Evolutionary conservation across 2,888 invertebrate species (phyloP).

Genomic region (Cephus rjabovi): DNA sequence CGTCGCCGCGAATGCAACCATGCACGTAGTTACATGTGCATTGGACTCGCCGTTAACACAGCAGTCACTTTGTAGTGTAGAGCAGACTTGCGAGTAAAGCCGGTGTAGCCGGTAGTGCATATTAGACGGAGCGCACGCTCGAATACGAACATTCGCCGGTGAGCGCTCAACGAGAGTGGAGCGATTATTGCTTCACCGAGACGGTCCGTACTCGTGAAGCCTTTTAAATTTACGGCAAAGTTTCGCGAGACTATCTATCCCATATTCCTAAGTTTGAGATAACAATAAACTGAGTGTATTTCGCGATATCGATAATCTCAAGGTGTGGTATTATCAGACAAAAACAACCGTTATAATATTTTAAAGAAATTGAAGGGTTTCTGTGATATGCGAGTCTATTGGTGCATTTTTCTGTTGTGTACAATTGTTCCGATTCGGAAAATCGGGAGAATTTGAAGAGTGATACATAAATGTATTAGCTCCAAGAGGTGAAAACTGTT

Average conservation of each 20-base stretch:
- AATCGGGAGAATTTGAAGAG: neutral
- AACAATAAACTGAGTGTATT: neutral
- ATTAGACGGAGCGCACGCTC: conserved; percentile 51
- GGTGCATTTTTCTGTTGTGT: neutral
- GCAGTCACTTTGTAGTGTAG: conserved; percentile 47
- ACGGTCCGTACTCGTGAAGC: neutral
- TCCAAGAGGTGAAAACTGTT: neutral
- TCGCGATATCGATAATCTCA: neutral
- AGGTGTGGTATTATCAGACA: neutral
- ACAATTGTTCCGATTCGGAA: neutral
- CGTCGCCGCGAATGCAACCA: neutral
- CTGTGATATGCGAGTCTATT: neutral
- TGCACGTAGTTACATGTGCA: neutral
- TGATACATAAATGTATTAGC: neutral
- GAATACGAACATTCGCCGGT: conserved; percentile 56
- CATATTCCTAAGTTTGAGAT: neutral
- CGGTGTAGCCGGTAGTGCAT: conserved; percentile 46
- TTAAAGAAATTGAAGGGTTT: neutral
- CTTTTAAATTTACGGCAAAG: neutral
- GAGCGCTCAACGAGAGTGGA: conserved; percentile 54
- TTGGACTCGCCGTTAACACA: conserved; percentile 44
- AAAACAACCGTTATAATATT: neutral
- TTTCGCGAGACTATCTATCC: neutral
- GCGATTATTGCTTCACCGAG: neutral
- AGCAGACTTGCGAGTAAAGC: conserved; percentile 24